phyloP scores from a whole-genome alignment of 2,888 invertebrate genomes.

The Gymnoscelis rufifasciata region DNA sequence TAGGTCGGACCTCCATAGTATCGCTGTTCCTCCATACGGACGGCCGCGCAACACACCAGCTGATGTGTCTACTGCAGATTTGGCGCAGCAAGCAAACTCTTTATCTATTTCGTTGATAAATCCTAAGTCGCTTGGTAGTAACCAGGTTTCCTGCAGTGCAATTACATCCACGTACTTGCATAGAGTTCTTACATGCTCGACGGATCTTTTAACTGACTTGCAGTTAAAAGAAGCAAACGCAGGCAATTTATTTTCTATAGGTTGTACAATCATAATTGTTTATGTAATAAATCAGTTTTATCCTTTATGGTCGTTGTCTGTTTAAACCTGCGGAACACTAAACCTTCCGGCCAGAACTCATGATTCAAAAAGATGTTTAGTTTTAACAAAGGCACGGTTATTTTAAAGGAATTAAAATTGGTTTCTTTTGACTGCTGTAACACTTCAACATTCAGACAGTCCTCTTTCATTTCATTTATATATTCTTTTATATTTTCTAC shows the following conservation, averaged over 20 bases:
- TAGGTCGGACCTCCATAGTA: neutral
- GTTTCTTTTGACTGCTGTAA: neutral
- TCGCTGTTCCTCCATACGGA: no score
- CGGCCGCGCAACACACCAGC: no score
- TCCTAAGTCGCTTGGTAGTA: no score
- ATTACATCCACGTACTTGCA: no score
- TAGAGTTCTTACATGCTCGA: no score
- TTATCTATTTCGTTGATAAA: no score
- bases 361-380: neutral
- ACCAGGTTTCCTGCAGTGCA: no score
- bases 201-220: neutral
- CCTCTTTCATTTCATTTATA: no score
- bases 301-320: neutral
- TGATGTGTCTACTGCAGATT: no score
- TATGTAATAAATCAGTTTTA: neutral
- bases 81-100: no score
- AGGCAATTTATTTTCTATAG: neutral
- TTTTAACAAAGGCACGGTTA: neutral
- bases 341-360: neutral
- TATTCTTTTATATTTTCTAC: neutral
- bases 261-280: neutral
- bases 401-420: neutral
- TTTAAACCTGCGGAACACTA: neutral
- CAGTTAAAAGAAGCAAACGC: neutral
- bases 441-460: neutral